These are phyloP conservation scores for Holocentrus rufus DNA, from an alignment of 2,797 vertebrate genomes.

Conservation along the genomic window DNA sequence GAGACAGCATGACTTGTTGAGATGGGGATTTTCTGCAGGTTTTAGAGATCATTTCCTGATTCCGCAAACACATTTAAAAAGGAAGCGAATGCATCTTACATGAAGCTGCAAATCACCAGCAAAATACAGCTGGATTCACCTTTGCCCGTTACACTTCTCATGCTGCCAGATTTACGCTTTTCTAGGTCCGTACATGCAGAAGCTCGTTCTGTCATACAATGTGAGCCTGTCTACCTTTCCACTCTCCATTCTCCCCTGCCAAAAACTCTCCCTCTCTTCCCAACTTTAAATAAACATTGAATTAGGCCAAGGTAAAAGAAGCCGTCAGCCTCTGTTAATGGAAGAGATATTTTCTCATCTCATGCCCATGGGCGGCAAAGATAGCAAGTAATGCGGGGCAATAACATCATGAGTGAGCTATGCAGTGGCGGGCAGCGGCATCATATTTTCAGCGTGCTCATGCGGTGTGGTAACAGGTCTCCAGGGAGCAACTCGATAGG, in stretches of 20 bases:
- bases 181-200: conserved; percentile 43
- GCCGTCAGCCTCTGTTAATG: conserved; percentile 59
- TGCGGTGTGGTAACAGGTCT: conserved; percentile 49
- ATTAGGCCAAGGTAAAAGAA: conserved; percentile 76
- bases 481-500: conserved; percentile 64
- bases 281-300: conserved; percentile 78
- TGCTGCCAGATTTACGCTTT: conserved; percentile 48
- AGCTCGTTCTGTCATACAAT: conserved; percentile 56
- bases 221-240: conserved; percentile 67
- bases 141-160: conserved; percentile 64
- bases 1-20: too few relatives aligned
- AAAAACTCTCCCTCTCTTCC: conserved; percentile 41
- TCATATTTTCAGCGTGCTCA: conserved; percentile 56
- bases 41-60: neutral
- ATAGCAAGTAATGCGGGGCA: conserved; percentile 42
- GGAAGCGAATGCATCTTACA: conserved; percentile 18
- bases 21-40: neutral
- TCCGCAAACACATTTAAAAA: conserved; percentile 13
- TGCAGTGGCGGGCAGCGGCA: conserved; percentile 26
- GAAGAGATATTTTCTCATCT: conserved; percentile 66
- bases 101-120: neutral
- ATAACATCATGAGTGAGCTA: conserved; percentile 3
- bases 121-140: conserved; percentile 46
- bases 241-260: conserved; percentile 38
- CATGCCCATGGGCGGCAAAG: conserved; percentile 43